Percentiles rank a stretch among this genome's conserved stretches.
phyloP scores from a whole-genome alignment of 2,797 vertebrate genomes.

The Aratinga solstitialis region DNA sequence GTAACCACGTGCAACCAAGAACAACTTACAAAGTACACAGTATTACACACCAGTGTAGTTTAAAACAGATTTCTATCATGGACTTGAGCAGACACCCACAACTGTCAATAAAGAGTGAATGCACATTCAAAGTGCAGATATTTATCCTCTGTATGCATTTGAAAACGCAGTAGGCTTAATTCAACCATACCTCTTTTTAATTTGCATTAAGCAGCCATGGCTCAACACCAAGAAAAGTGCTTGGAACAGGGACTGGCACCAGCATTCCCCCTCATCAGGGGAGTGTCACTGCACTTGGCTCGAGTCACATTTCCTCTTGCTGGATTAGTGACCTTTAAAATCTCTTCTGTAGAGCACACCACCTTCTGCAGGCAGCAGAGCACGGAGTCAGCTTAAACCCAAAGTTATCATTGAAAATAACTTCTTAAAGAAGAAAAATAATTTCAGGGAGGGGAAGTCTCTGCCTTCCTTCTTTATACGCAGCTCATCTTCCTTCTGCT shows the following conservation, averaged over 20 bases:
- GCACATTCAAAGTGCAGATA: neutral
- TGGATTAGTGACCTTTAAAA: neutral
- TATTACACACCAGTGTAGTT: neutral
- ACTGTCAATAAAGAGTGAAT: neutral
- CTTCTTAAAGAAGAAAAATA: neutral
- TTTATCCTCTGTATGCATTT: fast-evolving
- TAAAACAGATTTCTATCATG: neutral
- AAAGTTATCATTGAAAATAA: neutral
- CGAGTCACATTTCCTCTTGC: neutral
- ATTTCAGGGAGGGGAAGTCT: neutral
- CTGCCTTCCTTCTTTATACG: neutral
- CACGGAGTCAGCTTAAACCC: neutral
- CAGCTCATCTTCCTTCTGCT: neutral
- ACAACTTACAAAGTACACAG: neutral
- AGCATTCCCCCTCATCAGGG: neutral
- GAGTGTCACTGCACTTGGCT: neutral
- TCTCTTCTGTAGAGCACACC: neutral
- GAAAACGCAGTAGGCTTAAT: neutral
- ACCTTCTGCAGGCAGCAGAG: neutral
- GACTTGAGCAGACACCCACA: neutral
- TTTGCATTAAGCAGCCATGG: neutral
- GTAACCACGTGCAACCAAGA: neutral
- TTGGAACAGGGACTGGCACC: neutral
- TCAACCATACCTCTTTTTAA: neutral
- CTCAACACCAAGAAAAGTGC: neutral